Base-by-base conservation (phyloP, 1,140 invertebrate genomes). In the Drosophila tristis region DNA sequence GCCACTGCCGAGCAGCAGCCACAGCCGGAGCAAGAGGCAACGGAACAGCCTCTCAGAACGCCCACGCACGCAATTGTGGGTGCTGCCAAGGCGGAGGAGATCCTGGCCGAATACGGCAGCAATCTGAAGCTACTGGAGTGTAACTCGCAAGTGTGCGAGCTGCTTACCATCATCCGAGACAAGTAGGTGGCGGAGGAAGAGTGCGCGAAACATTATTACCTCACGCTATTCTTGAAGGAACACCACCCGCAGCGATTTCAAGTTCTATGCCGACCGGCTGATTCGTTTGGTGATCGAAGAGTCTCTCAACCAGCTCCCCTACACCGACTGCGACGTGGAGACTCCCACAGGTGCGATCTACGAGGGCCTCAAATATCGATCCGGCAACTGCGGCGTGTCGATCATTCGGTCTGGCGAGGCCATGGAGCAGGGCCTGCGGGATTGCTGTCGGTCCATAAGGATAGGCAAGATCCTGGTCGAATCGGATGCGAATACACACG, bases 401-500 rank as follows among this genome's bases (percentile, higher is more conserved):
- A 98, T 99, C 89, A 97, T 99, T 16, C 93, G 98, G 75, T 96
- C 95, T 16, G 98, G 98, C 49, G 99, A 99, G 92, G 98, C 98
- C 16, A 99, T 99, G 99, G 99, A 99, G 92, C 96, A 97, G 93
- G 98, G 98, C 20, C 93, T 99, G 15, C 93, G 98, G 51, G 98
- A 99, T 92, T 99, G 98, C 92, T 99, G 98, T 93, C 95, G 98
- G 5, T 99, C 98, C 7, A 99, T 99, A 84, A 94, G 97, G 64
- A 99, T 99, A 75, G 99, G 98, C 25, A 99, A 99, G 94, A 99
- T 99, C 84, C 92, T 99, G 54, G 97, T 99, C n/a, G 98, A 99
- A 92, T 98, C 96, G 85, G 98, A 99, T 93, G 95, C 96, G 42
- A 98, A 99, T 78, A 99, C 98, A 0, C 98, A 99, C 78, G 98